A percentile compares a stretch with the other conserved stretches of the same genome.
phyloP scores from a whole-genome alignment of 2,888 invertebrate genomes.

The Melolontha melolontha region DNA sequence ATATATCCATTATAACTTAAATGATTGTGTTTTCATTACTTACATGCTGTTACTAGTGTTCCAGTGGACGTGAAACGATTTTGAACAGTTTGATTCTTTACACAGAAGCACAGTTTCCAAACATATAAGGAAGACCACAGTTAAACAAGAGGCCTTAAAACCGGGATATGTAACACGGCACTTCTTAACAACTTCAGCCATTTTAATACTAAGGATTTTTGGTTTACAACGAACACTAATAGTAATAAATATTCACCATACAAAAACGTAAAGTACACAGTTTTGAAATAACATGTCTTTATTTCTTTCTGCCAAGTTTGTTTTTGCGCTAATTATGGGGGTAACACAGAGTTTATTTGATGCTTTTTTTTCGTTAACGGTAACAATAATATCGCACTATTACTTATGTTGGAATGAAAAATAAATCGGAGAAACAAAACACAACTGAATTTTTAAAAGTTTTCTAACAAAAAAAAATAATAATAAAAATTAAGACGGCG shows the following conservation, averaged over 20 bases:
- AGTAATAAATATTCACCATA: too few species aligned
- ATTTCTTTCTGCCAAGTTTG: neutral
- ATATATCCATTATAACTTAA: neutral
- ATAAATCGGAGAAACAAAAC: neutral
- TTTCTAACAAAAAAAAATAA: too few species aligned
- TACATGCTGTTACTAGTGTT: conserved; percentile 90
- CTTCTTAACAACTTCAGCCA: conserved; percentile 56
- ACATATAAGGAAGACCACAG: conserved; percentile 69
- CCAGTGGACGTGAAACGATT: conserved; percentile 90
- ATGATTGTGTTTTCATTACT: conserved; percentile 59
- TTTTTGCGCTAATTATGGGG: too few species aligned
- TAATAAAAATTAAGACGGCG: too few species aligned
- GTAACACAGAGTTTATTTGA: too few species aligned
- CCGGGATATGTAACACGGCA: conserved; percentile 56
- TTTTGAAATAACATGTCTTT: conserved; percentile 2
- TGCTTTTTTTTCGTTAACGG: neutral
- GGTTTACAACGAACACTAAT: neutral
- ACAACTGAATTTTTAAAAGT: neutral
- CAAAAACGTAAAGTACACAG: neutral
- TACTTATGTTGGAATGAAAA: neutral
- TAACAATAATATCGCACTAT: conserved; percentile 4
- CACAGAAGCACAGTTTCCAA: conserved; percentile 71
- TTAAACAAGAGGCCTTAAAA: conserved; percentile 66
- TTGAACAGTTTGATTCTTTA: conserved; percentile 78
- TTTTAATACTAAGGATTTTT: conserved; percentile 37